Evolutionary conservation across 2,113 vertebrate genomes (phyloP).

Genomic region (Puma concolor): DNA sequence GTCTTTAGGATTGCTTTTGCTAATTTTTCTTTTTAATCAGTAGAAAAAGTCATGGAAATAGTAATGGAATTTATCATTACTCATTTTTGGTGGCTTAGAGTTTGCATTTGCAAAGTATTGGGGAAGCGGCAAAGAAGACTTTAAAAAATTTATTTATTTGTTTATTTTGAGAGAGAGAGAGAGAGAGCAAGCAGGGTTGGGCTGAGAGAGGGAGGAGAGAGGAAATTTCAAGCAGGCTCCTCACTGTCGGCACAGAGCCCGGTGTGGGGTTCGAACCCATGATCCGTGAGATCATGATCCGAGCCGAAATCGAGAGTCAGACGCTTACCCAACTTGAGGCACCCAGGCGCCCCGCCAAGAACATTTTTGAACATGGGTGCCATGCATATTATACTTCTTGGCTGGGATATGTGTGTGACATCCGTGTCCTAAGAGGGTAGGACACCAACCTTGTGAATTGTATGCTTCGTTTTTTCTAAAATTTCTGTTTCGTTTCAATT

Average conservation of each 20-base stretch:
- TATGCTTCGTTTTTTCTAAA: background rate
- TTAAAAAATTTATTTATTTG: background rate
- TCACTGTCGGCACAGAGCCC: too few relatives aligned
- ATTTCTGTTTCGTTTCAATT: background rate
- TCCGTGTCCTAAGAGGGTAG: too few relatives aligned
- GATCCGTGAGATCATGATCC: too few relatives aligned
- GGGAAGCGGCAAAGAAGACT: background rate
- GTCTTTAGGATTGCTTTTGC: background rate
- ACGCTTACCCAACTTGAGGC: too few relatives aligned
- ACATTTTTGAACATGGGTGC: too few relatives aligned
- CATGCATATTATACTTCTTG: accelerated
- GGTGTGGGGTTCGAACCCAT: too few relatives aligned
- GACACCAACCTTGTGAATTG: background rate
- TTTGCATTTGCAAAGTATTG: background rate
- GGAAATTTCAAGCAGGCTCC: too few relatives aligned
- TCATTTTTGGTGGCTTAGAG: background rate
- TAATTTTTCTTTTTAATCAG: background rate
- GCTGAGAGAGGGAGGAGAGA: too few relatives aligned
- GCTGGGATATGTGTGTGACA: accelerated
- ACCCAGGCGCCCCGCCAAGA: background rate
- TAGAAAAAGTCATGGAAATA: background rate
- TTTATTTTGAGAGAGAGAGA: too few relatives aligned
- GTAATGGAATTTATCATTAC: background rate
- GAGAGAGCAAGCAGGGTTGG: too few relatives aligned
- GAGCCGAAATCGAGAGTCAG: too few relatives aligned